Conservation (phyloP, 2,888 invertebrate species). For the Nesidiocoris tenuis region DNA sequence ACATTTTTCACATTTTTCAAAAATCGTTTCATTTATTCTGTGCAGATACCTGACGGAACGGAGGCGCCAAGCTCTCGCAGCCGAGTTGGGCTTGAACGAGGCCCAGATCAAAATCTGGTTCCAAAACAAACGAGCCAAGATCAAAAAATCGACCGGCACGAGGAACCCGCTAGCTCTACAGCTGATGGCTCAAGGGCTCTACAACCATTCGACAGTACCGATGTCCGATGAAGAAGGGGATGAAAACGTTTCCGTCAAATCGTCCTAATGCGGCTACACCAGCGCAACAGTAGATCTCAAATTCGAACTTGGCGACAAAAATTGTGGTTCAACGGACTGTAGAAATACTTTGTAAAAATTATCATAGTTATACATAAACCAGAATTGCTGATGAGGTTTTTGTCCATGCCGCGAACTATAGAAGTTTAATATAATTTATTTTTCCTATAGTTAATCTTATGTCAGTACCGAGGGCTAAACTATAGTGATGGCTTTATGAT, state of each 20-base stretch:
- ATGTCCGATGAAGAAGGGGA: slow-evolving; percentile 70
- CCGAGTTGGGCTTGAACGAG: slow-evolving; percentile 88
- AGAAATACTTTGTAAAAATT: too few species aligned
- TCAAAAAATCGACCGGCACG: slow-evolving; percentile 86
- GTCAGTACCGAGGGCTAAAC: too few species aligned
- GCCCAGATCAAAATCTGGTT: slow-evolving; percentile 98
- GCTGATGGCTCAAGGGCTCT: slow-evolving; percentile 90
- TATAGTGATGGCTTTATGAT: too few species aligned
- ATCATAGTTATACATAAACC: too few species aligned
- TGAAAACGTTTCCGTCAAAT: slow-evolving; percentile 41
- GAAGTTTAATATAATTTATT: too few species aligned
- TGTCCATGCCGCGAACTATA: too few species aligned
- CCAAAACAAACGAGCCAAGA: slow-evolving; percentile 94
- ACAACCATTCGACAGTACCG: slow-evolving; percentile 82
- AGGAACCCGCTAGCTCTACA: slow-evolving; percentile 84
- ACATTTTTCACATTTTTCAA: too few species aligned
- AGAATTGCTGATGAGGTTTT: too few species aligned
- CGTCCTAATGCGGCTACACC: slow-evolving; percentile 26
- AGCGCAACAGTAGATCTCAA: slow-evolving; percentile 16
- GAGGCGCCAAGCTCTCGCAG: slow-evolving; percentile 84
- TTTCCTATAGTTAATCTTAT: too few species aligned
- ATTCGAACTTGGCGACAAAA: too few species aligned
- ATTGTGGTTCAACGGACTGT: too few species aligned
- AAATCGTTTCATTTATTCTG: too few species aligned
- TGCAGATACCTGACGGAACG: slow-evolving; percentile 85